Base-by-base conservation (phyloP, 1,140 invertebrate genomes). In the Leptinotarsa lineolata region DNA sequence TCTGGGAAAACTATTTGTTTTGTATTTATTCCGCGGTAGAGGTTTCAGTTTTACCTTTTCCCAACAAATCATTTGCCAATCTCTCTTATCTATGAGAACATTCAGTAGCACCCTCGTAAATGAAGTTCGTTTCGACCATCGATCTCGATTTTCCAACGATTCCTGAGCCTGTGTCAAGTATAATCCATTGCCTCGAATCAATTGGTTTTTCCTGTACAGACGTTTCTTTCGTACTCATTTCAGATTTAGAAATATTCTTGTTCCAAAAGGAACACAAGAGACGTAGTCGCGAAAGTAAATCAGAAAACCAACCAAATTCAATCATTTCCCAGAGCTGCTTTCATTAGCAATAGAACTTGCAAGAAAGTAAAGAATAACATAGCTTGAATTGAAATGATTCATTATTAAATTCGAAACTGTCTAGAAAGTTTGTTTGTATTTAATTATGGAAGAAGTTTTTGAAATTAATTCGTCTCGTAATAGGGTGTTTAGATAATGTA, bases 281-380 rank as follows among this genome's bases (percentile, higher is more conserved):
- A 54, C 48, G 48, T 39, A 54, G n/a, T 18, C 48, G 48, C n/a
- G 4, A 18, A 54, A 54, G 48, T 54, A 54, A 78, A 72, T 64
- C 72, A 74, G 77, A 76, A 78, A 71, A 71, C 59, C 69, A 78
- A 77, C 74, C 75, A 75, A 78, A 78, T 78, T 78, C 75, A 78
- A 78, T 78, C 75, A 77, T 78, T 78, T 75, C 72, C 71, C 69
- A 74, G 70, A 77, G 68, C 63, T 73, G 75, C 77, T 77, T 78
- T 78, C 76, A 76, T 77, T 78, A 77, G 77, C 77, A 78, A 78
- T 78, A 74, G 75, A 76, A 74, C 72, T 74, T 76, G 74, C 75
- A 76, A 76, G 75, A 76, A 74, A 74, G 73, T 72, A 66, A 74
- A 74, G 60, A 70, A 74, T 70, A 74, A 74, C 60, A 74, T 65